phyloP scores from a whole-genome alignment of 2,888 invertebrate species.

The Lepas anatifera region DNA sequence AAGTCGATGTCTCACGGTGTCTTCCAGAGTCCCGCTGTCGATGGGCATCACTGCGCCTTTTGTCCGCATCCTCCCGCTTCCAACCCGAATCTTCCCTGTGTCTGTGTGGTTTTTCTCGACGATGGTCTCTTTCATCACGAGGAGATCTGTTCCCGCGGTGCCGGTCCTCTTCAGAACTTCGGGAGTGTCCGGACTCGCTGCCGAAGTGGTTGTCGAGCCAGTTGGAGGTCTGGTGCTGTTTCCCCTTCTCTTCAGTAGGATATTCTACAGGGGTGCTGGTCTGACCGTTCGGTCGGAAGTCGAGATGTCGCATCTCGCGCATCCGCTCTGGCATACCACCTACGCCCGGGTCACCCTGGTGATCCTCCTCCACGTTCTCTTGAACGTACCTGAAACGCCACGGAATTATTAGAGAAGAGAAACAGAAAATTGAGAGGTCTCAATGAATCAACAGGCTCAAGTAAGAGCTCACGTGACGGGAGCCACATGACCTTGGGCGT shows the following conservation, averaged over 20 bases:
- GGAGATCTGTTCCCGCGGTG: too few species aligned
- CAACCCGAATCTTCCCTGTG: background rate
- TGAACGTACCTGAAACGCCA: background rate
- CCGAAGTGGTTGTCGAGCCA: conserved; percentile 87
- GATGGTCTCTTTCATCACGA: too few species aligned
- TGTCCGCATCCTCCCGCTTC: too few species aligned
- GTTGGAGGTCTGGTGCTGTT: conserved; percentile 78
- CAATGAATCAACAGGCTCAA: too few species aligned
- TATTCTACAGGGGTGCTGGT: conserved; percentile 70
- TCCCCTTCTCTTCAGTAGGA: conserved; percentile 68
- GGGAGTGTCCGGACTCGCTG: conserved; percentile 62
- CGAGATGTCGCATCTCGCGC: conserved; percentile 25
- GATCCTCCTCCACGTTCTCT: conserved; percentile 67
- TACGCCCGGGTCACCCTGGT: conserved; percentile 47
- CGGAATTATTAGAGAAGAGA: too few species aligned
- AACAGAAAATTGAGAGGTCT: background rate
- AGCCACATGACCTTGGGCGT: too few species aligned
- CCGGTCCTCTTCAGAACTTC: conserved; percentile 62
- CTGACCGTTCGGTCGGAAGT: conserved; percentile 65
- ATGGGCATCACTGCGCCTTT: too few species aligned
- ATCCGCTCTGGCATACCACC: background rate
- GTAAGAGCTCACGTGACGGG: too few species aligned
- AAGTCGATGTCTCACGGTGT: background rate
- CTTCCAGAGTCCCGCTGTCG: background rate
- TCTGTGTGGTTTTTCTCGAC: background rate